Evolutionary conservation across 92 coral and sea anemone species (phyloP).

Genomic region (Zoanthus solanderi): DNA sequence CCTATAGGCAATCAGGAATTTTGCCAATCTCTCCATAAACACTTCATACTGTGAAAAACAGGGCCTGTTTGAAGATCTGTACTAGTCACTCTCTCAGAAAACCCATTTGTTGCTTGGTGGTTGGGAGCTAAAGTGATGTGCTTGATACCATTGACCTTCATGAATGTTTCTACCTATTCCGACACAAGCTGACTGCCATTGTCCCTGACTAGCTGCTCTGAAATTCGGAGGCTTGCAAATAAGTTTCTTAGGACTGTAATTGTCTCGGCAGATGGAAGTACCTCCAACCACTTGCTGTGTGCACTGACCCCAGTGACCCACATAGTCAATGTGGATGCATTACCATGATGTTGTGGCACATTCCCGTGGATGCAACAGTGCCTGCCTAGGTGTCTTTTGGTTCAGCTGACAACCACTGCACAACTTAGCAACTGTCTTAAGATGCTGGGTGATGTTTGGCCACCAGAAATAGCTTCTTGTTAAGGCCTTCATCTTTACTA

Average conservation of each 20-base stretch:
- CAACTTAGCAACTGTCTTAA: conserved; percentile 7
- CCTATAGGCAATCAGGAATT: conserved; percentile 5
- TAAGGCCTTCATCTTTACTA: background rate
- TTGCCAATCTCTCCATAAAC: conserved; percentile 24
- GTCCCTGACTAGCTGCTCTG: conserved; percentile 71
- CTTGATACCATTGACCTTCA: conserved; percentile 51
- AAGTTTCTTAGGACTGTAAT: conserved; percentile 56
- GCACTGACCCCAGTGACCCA: conserved; percentile 21
- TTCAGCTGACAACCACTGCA: conserved; percentile 26
- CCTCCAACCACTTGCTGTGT: conserved; percentile 71
- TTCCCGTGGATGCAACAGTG: conserved; percentile 14
- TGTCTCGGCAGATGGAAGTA: conserved; percentile 49
- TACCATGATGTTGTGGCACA: conserved; percentile 19
- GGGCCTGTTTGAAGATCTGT: conserved; percentile 47
- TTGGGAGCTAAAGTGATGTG: conserved; percentile 68
- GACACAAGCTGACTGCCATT: conserved; percentile 63
- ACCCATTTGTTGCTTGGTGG: conserved; percentile 61
- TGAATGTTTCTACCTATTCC: conserved; percentile 55
- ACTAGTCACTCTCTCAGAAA: conserved; percentile 48
- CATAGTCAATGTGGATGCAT: background rate
- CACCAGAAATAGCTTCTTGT: conserved; percentile 7
- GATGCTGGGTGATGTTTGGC: conserved; percentile 1
- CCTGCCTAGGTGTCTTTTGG: conserved; percentile 10
- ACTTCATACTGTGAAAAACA: conserved; percentile 12
- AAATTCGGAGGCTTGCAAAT: conserved; percentile 59